phyloP scores from a whole-genome alignment of 23 tunicate species.

The Aplidium turbinatum region DNA sequence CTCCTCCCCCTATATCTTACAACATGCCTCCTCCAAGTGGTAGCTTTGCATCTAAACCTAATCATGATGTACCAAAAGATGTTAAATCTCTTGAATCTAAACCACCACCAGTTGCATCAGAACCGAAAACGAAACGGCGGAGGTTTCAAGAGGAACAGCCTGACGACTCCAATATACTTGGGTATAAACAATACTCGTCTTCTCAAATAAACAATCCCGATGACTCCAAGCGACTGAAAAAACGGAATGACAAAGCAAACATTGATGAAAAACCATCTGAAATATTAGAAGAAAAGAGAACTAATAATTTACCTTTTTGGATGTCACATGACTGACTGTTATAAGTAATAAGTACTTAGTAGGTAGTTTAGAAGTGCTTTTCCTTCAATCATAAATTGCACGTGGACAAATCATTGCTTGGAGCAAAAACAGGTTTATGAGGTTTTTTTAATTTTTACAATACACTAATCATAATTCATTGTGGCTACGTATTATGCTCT shows the following conservation, averaged over 20 bases:
- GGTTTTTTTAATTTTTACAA: no score
- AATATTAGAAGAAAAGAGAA: constrained; percentile 6
- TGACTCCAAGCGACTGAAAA: background rate
- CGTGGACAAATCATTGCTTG: no score
- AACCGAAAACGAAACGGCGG: constrained; percentile 35
- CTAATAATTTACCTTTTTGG: constrained; percentile 56
- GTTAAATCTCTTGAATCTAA: background rate
- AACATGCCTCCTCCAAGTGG: constrained; percentile 23
- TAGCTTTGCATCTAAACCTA: background rate
- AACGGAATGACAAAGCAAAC: background rate
- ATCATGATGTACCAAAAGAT: background rate
- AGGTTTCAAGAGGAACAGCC: constrained; percentile 75
- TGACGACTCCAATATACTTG: constrained; percentile 63
- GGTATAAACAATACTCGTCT: constrained; percentile 58
- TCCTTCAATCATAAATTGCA: no score
- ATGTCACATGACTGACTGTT: constrained; percentile 49
- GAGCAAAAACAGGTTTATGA: no score
- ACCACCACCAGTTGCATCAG: background rate
- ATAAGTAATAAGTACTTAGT: background rate
- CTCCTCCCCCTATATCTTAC: constrained; percentile 5
- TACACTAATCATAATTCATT: no score
- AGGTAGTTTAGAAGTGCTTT: no score
- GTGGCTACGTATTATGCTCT: no score
- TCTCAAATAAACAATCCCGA: background rate
- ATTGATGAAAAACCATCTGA: background rate